Evolutionary conservation across 1,140 invertebrate species (phyloP), one percentile per base, ranked within the genome.

Genomic region (Penaeus chinensis): DNA sequence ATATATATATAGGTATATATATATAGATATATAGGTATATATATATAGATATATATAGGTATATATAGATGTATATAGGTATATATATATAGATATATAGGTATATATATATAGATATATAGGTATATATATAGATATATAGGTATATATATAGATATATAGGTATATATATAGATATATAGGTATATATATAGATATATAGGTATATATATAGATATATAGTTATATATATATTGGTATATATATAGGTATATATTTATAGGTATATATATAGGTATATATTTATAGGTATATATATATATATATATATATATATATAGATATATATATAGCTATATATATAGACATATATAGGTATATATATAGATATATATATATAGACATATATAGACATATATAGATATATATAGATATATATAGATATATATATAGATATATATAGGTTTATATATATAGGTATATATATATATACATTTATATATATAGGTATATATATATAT

Each of bases 31-130:
- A 47, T 47, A 47, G 3, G 10, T 47, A 47, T 47, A 47, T 47
- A 47, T 47, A 47, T 47, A 47, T 47, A 47, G 3, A 47, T 47
- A 47, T 47, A 47, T 47, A 47, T 47, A 47, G 3, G 10, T 10
- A 47, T 47, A 47, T 10, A 47, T 47, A 47, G 3, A 3, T 47
- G 10, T 47, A 47, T 47, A 47, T 47, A 47, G 3, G 10, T 47
- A 47, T 47, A 47, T 5, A 47, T 47, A 47, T 47, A 47, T 47
- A 47, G 3, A 69, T 69, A 69, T 69, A 13, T 69, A 69, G 7
- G 13, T 69, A 69, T 69, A 69, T 69, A 69, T 69, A 69, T 69
- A 69, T 69, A 69, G 3, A 69, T 69, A 69, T 69, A 69, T 69
- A 27, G 3, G 13, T 69, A 27, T 69, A 27, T 69, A 27, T 69